Evolutionary conservation across 2,888 invertebrate species (phyloP), one percentile per base, ranked within the genome.

Genomic region (Drosophila basisetae): DNA sequence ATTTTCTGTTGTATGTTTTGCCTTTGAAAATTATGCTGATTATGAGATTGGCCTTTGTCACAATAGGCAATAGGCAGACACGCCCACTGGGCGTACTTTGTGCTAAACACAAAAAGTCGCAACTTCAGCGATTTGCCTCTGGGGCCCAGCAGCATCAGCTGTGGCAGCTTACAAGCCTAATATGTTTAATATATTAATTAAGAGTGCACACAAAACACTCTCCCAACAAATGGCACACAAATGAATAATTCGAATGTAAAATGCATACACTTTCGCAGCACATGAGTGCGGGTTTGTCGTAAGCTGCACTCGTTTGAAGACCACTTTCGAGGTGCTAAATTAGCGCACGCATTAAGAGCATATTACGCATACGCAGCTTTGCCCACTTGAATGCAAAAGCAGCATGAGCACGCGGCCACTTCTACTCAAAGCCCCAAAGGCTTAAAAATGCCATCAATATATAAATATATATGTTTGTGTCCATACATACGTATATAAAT

Each of bases 21-120:
- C 68, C 66, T 71, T 76, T 67, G 80, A 80, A 78, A 90, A 90
- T 87, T 88, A 88, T 90, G 80, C 87, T 88, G 90, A 90, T 90
- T 90, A 87, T 83, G 71, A 85, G 90, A 82, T 83, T 86, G 85
- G 70, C 77, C 73, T 68, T 68, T 78, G 55, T 71, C 74, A 50
- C 35, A 37, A 50, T 67, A 64, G 65, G 83, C 69, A 28, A n/a
- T 13, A 22, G 13, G 35, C 33, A 18, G 64, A 25, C 43, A 80
- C 73, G 81, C 85, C 71, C 68, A 62, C 30, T 61, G 70, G 80
- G 70, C 70, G 69, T 64, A 55, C 58, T 53, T 28, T 49, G 37
- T 22, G 41, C 35, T 68, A 25, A 47, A 37, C 18, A 54, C 49
- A 64, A 78, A 71, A 71, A 61, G 47, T 72, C 37, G 64, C 72